Base-by-base conservation (phyloP, 2,113 vertebrate species). In the Stigmatopora argus region DNA sequence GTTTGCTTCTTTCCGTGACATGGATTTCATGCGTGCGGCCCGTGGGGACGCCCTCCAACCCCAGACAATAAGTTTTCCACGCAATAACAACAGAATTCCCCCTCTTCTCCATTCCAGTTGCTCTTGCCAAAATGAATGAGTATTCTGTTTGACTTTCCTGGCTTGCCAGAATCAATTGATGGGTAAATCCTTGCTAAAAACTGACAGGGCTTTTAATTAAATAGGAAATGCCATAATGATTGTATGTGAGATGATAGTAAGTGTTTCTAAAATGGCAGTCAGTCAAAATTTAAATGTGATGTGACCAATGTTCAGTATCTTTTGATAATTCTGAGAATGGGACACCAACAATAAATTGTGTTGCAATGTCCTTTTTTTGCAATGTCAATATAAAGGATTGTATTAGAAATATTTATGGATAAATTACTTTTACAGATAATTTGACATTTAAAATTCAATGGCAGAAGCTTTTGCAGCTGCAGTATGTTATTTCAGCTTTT, bases 61-160 rank as follows among this genome's bases (percentile, higher is more conserved):
- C 78, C 83, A 82, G 77, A 59, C 70, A 78, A 81, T 85, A 79
- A 64, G 21, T 77, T 79, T 85, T 78, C 61, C 71, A 44, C 70
- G 41, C 34, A 84, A 70, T 67, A 46, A 67, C 59, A 78, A 65
- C 60, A 84, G 79, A 76, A 70, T 66, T 78, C 63, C 65, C 65
- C 59, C 55, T 65, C 12, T 57, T 76, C 59, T 66, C 69, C 71
- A 3, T 72, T 66, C 76, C 59, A 47, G 23, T 55, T 19, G 38
- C 12, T 62, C 35, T 53, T 66, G 53, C 41, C 59, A 23, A 11
- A 21, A n/a, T 7, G 19, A 45, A 14, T 45, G 59, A 56, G 53
- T 21, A 31, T 15, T 56, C 53, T 56, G 13, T 56, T 56, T 31
- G 53, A 31, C 23, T 31, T 45, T 7, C 14, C 12, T 61, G 21